These are phyloP conservation scores for Drosophila affinis DNA, from an alignment of 2,888 invertebrate genomes.

Conservation along the genomic window DNA sequence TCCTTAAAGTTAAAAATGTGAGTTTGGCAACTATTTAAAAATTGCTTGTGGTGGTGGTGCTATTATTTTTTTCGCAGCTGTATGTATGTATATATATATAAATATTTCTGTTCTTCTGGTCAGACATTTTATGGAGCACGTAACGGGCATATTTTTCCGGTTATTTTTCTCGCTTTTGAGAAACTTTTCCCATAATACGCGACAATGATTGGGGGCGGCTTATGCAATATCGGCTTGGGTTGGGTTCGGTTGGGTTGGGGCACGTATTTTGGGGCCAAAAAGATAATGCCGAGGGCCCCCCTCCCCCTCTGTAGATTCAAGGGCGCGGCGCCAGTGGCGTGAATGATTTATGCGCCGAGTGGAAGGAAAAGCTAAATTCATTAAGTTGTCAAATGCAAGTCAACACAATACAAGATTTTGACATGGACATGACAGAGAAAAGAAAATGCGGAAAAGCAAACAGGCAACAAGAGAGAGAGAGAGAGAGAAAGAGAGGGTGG, in stretches of 20 bases:
- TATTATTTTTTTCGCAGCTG: too few relatives aligned
- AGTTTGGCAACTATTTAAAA: too few relatives aligned
- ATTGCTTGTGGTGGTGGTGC: too few relatives aligned
- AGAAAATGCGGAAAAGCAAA: constrained; percentile 16
- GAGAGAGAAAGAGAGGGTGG: too few relatives aligned
- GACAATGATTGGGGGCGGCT: constrained; percentile 24
- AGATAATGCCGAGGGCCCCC: constrained; percentile 13
- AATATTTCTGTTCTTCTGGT: constrained; percentile 9
- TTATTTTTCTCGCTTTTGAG: constrained; percentile 14
- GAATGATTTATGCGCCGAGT: constrained; percentile 12
- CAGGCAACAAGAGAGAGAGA: not conserved
- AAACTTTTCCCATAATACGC: constrained; percentile 73
- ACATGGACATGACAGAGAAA: constrained; percentile 61
- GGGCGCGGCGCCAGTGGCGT: constrained; percentile 2
- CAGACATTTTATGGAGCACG: constrained; percentile 60
- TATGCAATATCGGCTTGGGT: constrained; percentile 33
- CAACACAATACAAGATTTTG: constrained; percentile 71
- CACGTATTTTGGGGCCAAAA: constrained; percentile 23
- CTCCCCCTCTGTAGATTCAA: constrained; percentile 4
- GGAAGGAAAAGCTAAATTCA: constrained; percentile 62
- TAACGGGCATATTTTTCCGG: constrained; percentile 53
- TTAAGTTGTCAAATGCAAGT: constrained; percentile 79
- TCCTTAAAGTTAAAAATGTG: too few relatives aligned
- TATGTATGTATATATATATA: not conserved
- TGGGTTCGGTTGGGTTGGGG: not conserved